These are phyloP conservation scores for Incurvaria masculella DNA, from an alignment of 2,888 invertebrate genomes.

Conservation along the genomic window DNA sequence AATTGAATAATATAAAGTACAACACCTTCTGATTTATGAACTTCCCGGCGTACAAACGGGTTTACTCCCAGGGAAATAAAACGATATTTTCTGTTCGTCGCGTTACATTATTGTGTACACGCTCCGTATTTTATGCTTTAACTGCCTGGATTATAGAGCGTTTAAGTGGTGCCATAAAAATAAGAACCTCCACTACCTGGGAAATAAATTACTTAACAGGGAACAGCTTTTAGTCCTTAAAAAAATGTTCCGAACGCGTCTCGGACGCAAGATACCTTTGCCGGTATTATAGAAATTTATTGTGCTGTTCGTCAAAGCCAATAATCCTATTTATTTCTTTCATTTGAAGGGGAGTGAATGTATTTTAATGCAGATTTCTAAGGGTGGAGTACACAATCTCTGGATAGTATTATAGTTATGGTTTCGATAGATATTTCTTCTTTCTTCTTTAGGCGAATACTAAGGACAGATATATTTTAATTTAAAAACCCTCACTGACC, in stretches of 20 bases:
- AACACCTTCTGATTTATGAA: constrained; percentile 31
- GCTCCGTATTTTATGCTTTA: constrained; percentile 44
- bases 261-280: constrained; percentile 22
- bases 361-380: neutral
- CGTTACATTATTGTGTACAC: constrained; percentile 33
- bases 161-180: constrained; percentile 50
- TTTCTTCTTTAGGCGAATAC: too few relatives aligned
- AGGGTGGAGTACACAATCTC: too few relatives aligned
- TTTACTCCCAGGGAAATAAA: neutral
- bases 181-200: constrained; percentile 46
- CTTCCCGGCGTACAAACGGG: constrained; percentile 17
- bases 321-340: constrained; percentile 23
- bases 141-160: constrained; percentile 47
- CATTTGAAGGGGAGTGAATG: neutral
- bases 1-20: neutral
- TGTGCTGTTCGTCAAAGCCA: constrained; percentile 50
- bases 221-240: constrained; percentile 50
- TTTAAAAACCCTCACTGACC: too few relatives aligned
- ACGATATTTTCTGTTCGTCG: constrained; percentile 39
- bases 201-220: constrained; percentile 55
- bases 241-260: constrained; percentile 51
- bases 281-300: constrained; percentile 51
- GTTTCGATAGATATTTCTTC: too few relatives aligned
- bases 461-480: too few relatives aligned
- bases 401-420: too few relatives aligned